A percentile compares a stretch with the other conserved stretches of the same genome.
Evolutionary conservation across 2,797 vertebrate species (phyloP).

Genomic region (Coendou prehensilis): DNA sequence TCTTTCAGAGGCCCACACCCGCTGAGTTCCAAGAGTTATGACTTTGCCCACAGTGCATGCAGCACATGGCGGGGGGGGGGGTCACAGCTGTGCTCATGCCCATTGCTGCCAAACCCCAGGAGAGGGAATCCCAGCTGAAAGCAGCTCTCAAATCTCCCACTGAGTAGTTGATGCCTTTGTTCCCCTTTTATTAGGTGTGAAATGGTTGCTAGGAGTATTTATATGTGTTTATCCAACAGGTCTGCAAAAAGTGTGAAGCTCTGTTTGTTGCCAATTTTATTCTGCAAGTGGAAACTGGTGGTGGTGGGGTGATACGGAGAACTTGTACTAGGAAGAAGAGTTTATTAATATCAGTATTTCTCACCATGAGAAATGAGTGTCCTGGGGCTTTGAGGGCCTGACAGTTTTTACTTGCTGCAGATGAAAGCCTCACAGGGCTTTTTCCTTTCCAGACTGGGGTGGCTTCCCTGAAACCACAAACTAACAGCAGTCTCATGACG

Average conservation of each 20-base stretch:
- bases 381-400: neutral
- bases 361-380: constrained; percentile 63
- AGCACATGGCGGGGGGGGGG: neutral
- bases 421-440: neutral
- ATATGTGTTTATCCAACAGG: constrained; percentile 68
- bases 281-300: constrained; percentile 64
- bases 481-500: neutral
- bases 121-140: neutral
- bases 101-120: neutral
- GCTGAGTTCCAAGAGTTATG: neutral
- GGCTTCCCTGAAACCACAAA: neutral
- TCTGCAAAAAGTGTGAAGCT: constrained; percentile 44
- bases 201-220: constrained; percentile 37
- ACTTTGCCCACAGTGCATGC: neutral
- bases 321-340: neutral
- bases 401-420: constrained; percentile 36
- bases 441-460: neutral
- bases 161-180: neutral
- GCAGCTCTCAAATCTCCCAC: neutral
- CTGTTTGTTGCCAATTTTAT: constrained; percentile 31
- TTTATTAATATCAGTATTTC: constrained; percentile 64
- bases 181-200: constrained; percentile 56
- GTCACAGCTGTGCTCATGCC: neutral
- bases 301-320: constrained; percentile 29
- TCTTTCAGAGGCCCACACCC: neutral